Percentiles rank a stretch among this genome's conserved stretches.
These are phyloP conservation scores for Lagodon rhomboides DNA, from an alignment of 2,797 vertebrate species.

Conservation along the genomic window DNA sequence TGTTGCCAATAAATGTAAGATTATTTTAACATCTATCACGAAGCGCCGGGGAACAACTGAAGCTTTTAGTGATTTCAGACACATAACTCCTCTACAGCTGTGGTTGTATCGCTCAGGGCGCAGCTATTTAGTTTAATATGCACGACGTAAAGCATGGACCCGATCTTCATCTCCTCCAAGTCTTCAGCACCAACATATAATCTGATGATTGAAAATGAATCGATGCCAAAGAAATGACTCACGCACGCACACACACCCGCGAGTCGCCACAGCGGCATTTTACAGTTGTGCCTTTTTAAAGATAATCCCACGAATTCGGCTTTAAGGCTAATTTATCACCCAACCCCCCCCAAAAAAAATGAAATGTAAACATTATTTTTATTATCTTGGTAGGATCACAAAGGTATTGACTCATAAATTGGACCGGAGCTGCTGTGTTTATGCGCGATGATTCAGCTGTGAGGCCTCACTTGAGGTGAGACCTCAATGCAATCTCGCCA, in stretches of 20 bases:
- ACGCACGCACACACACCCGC: background rate
- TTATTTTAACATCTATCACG: slow-evolving; percentile 62
- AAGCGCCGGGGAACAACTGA: slow-evolving; percentile 37
- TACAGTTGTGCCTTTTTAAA: slow-evolving; percentile 18
- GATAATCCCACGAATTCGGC: slow-evolving; percentile 17
- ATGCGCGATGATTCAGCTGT: slow-evolving; percentile 14
- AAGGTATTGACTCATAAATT: slow-evolving; percentile 31
- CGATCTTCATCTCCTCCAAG: slow-evolving; percentile 55
- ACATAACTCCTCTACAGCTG: slow-evolving; percentile 42
- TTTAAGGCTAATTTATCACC: slow-evolving; percentile 20
- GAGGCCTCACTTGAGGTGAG: slow-evolving; percentile 2
- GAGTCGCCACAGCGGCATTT: slow-evolving; percentile 22
- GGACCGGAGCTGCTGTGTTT: slow-evolving; percentile 17
- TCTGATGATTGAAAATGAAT: slow-evolving; percentile 59
- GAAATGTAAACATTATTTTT: slow-evolving; percentile 31
- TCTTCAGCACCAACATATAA: slow-evolving; percentile 55
- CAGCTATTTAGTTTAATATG: slow-evolving; percentile 65
- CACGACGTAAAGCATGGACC: slow-evolving; percentile 46
- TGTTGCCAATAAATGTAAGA: slow-evolving; percentile 65
- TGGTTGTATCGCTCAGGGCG: slow-evolving; percentile 51
- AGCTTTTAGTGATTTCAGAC: slow-evolving; percentile 59
- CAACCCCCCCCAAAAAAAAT: slow-evolving; percentile 13
- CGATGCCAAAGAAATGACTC: slow-evolving; percentile 44
- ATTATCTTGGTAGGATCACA: slow-evolving; percentile 28
- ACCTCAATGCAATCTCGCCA: slow-evolving; percentile 35